A percentile compares a stretch with the other conserved stretches of the same genome.
Conservation (phyloP, 2,888 invertebrate species). For the Iphiclides podalirius region DNA sequence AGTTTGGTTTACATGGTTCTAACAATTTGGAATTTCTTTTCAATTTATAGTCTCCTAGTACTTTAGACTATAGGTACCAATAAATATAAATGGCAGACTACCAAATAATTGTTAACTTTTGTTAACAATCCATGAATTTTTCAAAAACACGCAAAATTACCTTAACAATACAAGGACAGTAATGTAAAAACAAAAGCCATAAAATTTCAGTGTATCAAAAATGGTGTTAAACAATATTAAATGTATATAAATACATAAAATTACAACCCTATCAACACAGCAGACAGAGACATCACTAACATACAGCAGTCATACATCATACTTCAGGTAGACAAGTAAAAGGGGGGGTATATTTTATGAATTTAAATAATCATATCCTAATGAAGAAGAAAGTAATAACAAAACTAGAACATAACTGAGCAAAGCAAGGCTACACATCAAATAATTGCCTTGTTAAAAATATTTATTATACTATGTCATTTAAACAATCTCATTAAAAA, state of each 20-base stretch:
- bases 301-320: not conserved
- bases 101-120: too few species aligned
- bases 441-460: not conserved
- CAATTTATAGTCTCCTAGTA: too few species aligned
- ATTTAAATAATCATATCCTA: not conserved
- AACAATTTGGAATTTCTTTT: slow-evolving; percentile 12
- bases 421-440: not conserved
- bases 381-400: not conserved
- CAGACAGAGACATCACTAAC: not conserved
- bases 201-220: not conserved
- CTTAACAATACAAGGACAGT: not conserved
- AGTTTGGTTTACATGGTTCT: slow-evolving; percentile 32
- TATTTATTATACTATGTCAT: not conserved
- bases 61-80: too few species aligned
- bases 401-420: not conserved
- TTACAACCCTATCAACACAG: slow-evolving; percentile 28
- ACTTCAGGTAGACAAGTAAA: not conserved
- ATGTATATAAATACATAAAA: slow-evolving; percentile 37
- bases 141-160: too few species aligned
- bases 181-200: not conserved
- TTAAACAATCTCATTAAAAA: not conserved
- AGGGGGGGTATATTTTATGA: not conserved
- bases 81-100: too few species aligned
- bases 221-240: slow-evolving; percentile 4
- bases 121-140: too few species aligned